Evolutionary conservation across 2,888 invertebrate species (phyloP).

Genomic region (Scotopteryx bipunctaria): DNA sequence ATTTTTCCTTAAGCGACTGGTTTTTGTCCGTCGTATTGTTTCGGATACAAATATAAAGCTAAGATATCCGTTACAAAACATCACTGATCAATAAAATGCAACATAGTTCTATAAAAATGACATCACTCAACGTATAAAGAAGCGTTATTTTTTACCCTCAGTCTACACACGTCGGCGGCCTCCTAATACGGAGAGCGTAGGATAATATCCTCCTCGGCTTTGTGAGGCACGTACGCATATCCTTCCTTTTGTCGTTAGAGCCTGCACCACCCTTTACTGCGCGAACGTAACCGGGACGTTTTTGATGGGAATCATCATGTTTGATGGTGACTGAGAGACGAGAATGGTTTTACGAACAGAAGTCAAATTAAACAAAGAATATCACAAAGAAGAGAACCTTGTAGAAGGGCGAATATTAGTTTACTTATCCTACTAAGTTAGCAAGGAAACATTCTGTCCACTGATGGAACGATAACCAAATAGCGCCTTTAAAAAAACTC

Average conservation of each 20-base stretch:
- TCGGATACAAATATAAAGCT: not conserved
- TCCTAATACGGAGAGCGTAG: conserved; percentile 62
- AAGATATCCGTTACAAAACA: conserved; percentile 11
- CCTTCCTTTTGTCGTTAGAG: conserved; percentile 70
- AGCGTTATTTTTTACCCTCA: conserved; percentile 43
- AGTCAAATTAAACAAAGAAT: not conserved
- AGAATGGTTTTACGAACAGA: no score
- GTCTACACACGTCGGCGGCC: conserved; percentile 53
- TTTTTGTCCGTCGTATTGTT: not conserved
- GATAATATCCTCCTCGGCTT: conserved; percentile 71
- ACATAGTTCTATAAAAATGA: conserved; percentile 21
- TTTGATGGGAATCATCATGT: conserved; percentile 12
- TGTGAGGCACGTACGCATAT: conserved; percentile 76
- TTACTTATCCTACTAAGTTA: no score
- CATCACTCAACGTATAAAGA: conserved; percentile 40
- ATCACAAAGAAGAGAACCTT: no score
- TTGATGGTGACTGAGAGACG: conserved; percentile 2
- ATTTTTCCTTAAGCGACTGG: not conserved
- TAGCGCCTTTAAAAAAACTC: no score
- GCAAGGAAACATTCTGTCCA: no score
- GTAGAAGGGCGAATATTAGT: no score
- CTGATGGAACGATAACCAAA: no score
- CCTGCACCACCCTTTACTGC: conserved; percentile 32
- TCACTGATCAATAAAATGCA: conserved; percentile 24
- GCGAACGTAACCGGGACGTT: conserved; percentile 11